Conservation (phyloP, 2,113 vertebrate species). For the Cyanocitta stelleri region DNA sequence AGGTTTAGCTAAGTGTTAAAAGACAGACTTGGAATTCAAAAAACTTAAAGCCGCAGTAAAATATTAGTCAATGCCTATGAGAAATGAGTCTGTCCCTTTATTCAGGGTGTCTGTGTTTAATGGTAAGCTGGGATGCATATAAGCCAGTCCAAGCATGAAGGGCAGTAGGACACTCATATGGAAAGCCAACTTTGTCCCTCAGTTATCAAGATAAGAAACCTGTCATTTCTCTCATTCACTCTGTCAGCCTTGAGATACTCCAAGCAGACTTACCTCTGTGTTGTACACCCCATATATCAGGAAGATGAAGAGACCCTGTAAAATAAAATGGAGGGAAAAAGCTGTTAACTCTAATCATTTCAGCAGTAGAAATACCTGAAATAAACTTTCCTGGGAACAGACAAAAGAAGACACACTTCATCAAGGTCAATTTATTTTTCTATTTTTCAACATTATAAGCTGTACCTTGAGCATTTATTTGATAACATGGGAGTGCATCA, state of each 20-base stretch:
- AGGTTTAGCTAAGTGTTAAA: constrained; percentile 80
- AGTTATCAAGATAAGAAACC: constrained; percentile 97
- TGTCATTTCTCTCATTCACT: constrained; percentile 99
- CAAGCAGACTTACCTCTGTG: constrained; percentile 97
- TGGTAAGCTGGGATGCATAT: constrained; percentile 96
- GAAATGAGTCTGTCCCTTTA: constrained; percentile 94
- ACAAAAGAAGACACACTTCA: constrained; percentile 84
- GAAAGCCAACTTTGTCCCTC: constrained; percentile 84
- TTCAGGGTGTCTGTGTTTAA: constrained; percentile 94
- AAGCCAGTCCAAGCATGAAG: constrained; percentile 98
- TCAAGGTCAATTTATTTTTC: constrained; percentile 86
- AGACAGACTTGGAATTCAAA: constrained; percentile 83
- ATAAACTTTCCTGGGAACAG: constrained; percentile 83
- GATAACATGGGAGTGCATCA: constrained; percentile 53
- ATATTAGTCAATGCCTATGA: constrained; percentile 93
- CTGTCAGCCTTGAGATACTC: constrained; percentile 99
- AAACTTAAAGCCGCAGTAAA: constrained; percentile 96
- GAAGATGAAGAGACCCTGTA: constrained; percentile 99
- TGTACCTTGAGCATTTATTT: constrained; percentile 75
- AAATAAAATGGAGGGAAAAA: constrained; percentile 79
- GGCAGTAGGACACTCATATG: constrained; percentile 89
- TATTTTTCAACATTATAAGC: constrained; percentile 82
- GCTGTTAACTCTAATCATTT: constrained; percentile 85
- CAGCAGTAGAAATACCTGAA: constrained; percentile 78
- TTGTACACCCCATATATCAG: constrained; percentile 99